These are phyloP conservation scores for Caradrina clavipalpis DNA, from an alignment of 2,888 invertebrate species.

Conservation along the genomic window DNA sequence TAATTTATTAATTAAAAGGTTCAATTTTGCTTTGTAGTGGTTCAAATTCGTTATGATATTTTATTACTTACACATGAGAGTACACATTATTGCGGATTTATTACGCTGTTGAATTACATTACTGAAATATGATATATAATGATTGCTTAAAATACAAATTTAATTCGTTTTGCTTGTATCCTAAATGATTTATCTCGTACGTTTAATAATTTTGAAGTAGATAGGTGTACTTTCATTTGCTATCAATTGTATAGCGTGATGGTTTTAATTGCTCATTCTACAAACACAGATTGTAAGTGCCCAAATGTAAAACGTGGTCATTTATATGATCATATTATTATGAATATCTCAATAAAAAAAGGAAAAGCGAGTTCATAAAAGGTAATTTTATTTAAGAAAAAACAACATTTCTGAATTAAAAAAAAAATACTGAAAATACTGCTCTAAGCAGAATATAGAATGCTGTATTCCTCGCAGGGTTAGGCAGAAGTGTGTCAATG, in stretches of 20 bases:
- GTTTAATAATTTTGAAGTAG: not conserved
- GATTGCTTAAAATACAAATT: constrained; percentile 13
- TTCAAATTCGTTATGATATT: not conserved
- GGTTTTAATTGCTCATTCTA: not conserved
- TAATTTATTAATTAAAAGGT: not conserved
- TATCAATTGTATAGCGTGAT: not conserved
- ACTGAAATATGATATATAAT: constrained; percentile 19
- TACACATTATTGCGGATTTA: constrained; percentile 6
- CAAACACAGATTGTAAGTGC: not conserved
- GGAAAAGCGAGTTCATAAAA: not conserved
- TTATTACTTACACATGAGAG: not conserved
- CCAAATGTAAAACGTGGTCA: not conserved
- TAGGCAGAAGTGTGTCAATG: too few relatives aligned
- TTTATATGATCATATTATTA: too few relatives aligned
- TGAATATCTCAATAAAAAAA: not conserved
- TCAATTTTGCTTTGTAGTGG: not conserved
- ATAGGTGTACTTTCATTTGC: constrained; percentile 5
- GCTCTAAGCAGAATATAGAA: too few relatives aligned
- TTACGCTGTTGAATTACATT: constrained; percentile 10
- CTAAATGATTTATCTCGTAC: constrained; percentile 17
- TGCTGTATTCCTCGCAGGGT: too few relatives aligned
- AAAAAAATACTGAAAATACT: not conserved
- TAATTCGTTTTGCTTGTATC: constrained; percentile 22
- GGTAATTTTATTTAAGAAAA: not conserved
- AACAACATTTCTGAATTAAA: not conserved